phyloP scores from a whole-genome alignment of 2,888 invertebrate genomes.

The Ischnus inquisitorius region DNA sequence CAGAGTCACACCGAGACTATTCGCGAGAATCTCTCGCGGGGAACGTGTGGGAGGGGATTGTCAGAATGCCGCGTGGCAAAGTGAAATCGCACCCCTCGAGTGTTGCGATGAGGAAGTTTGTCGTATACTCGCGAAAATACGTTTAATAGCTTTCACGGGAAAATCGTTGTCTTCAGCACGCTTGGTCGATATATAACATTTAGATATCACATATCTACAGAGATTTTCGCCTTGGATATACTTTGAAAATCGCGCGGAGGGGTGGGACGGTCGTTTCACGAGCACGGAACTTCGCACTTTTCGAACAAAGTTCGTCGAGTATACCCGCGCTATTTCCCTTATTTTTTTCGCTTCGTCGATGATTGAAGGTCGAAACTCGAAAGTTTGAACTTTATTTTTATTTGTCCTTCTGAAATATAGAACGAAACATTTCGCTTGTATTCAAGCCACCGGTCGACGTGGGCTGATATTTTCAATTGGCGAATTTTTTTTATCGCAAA shows the following conservation, averaged over 20 bases:
- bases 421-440: no score
- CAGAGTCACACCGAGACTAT: slow-evolving; percentile 47
- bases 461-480: no score
- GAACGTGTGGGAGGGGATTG: neutral
- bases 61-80: slow-evolving; percentile 19
- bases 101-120: slow-evolving; percentile 45
- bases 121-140: slow-evolving; percentile 46
- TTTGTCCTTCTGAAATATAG: no score
- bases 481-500: no score
- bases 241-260: neutral
- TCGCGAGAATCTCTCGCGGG: slow-evolving; percentile 29
- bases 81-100: slow-evolving; percentile 21
- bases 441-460: no score
- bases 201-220: neutral
- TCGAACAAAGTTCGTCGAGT: slow-evolving; percentile 10
- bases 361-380: no score
- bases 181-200: slow-evolving; percentile 16
- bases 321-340: neutral
- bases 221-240: neutral
- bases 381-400: no score
- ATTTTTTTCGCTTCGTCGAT: neutral
- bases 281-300: slow-evolving; percentile 37
- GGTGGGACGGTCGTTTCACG: slow-evolving; percentile 14
- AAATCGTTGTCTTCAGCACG: slow-evolving; percentile 30
- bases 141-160: slow-evolving; percentile 46